Evolutionary conservation across 2,113 vertebrate species (phyloP), one percentile per base, ranked within the genome.

Genomic region (Syngnathus scovelli): DNA sequence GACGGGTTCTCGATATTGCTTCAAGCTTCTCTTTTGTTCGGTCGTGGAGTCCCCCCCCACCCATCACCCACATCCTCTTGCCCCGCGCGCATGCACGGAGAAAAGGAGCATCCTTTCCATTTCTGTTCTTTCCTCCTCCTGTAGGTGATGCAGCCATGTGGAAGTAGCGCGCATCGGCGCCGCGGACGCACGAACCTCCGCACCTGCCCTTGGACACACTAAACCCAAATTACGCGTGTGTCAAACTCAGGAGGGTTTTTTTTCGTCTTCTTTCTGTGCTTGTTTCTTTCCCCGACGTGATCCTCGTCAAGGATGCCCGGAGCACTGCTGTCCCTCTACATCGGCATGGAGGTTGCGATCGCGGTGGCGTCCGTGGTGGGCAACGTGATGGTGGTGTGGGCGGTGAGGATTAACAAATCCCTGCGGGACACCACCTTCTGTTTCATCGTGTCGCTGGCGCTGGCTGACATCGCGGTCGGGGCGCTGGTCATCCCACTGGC

Each of bases 381-480:
- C 36, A 99, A 99, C 8, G 94, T 98, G 82, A 92, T 99, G 94
- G 97, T 99, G 71, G 96, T 98, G 51, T 99, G 97, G 97, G 97
- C 97, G 0, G 96, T 99, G 82, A 96, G 93, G 77, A 94, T 98
- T 85, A 98, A 98, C 83, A 95, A 91, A 70, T 94, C 96, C 0
- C 67, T 99, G 70, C 88, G 96, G 72, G 97, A 98, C 7, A 96
- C 93, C 79, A 99, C 97, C 43, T 98, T 99, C 89, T 96, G 93
- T 82, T 99, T 99, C 86, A 95, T 99, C 9, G 97, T 94, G 6
- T 99, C 97, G 0, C 89, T 99, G 86, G 97, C 97, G 0, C 90
- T 97, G 86, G 97, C 97, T 12, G 96, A 99, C 0, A 97, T 96
- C 75, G 95, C 96, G 0, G 97, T 98, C 74, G 97, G 97, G n/a